Evolutionary conservation across 2,888 invertebrate species (phyloP), one percentile per base, ranked within the genome.

Genomic region (Polymixis lichenea): DNA sequence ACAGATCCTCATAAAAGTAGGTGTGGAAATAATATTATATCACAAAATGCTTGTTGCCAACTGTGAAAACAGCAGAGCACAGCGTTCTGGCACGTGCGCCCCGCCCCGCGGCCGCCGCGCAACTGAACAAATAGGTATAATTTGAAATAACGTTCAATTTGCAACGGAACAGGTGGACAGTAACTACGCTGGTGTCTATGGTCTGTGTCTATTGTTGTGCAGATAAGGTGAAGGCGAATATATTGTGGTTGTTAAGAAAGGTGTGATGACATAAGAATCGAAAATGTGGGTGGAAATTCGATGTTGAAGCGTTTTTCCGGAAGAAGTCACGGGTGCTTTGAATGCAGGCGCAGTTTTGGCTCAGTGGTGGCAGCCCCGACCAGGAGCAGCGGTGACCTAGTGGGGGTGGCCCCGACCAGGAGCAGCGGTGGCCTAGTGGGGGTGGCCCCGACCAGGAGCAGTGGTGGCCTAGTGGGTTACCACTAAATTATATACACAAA

Each of bases 91-190:
- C 87, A 78, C 87, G 85, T 74, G 87, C 80, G 77, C 56, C 25
- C 62, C 56, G 17, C 32, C 17, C 64, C 17, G 28, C 76, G 76
- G 51, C 53, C 49, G 60, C 2, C 28, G 53, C 49, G 11, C 88
- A 87, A 79, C 88, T 88, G 88, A 67, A 61, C 79, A 87, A 87
- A 87, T 61, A n/a, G n/a, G n/a, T n/a, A 88, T 70, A 68, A 65
- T 87, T 86, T 78, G 67, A 84, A 87, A 85, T 77, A 84, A 82
- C 73, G 78, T 87, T 87, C 86, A 71, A 84, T 85, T 84, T 78
- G 78, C 82, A 69, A 85, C 53, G 70, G 68, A 75, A 84, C 88
- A 87, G 86, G 76, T 87, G 88, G 73, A 32, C 74, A 72, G 83
- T 77, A 28, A 68, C 82, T 68, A 78, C 19, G 82, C 51, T 75